These are phyloP conservation scores for Chiloscyllium plagiosum DNA, from an alignment of 2,113 vertebrate species.

Conservation along the genomic window DNA sequence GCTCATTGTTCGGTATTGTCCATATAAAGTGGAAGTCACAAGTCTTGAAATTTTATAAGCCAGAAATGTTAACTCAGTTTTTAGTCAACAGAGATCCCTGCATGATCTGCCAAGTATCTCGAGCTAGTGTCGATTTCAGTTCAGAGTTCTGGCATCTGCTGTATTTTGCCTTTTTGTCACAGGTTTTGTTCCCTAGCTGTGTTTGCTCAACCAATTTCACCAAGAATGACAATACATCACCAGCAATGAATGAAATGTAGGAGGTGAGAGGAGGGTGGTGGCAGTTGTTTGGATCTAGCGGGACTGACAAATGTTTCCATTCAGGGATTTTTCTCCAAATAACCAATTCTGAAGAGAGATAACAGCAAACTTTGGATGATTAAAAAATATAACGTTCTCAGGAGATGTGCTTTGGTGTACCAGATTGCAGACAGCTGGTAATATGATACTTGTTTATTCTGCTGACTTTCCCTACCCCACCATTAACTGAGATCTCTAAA, in stretches of 20 bases:
- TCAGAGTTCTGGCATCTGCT: no score
- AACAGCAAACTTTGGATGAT: background rate
- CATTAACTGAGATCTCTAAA: background rate
- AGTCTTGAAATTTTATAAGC: background rate
- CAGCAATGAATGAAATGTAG: background rate
- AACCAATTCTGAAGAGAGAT: background rate
- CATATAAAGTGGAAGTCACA: background rate
- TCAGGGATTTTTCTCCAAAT: background rate
- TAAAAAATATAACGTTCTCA: background rate
- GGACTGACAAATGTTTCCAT: background rate
- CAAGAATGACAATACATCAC: background rate
- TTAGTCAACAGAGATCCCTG: background rate
- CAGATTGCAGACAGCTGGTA: background rate
- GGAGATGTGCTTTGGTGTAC: background rate
- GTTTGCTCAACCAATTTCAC: background rate
- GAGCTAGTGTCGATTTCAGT: background rate
- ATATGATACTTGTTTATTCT: background rate
- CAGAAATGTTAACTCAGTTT: background rate
- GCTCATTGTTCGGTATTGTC: background rate
- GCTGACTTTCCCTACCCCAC: background rate
- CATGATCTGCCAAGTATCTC: background rate
- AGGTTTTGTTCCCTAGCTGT: background rate
- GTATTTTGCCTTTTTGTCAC: background rate
- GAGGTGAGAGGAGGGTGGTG: background rate
- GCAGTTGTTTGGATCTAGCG: background rate